Base-by-base conservation (phyloP, 2,888 invertebrate genomes). In the Ochropleura leucogaster region DNA sequence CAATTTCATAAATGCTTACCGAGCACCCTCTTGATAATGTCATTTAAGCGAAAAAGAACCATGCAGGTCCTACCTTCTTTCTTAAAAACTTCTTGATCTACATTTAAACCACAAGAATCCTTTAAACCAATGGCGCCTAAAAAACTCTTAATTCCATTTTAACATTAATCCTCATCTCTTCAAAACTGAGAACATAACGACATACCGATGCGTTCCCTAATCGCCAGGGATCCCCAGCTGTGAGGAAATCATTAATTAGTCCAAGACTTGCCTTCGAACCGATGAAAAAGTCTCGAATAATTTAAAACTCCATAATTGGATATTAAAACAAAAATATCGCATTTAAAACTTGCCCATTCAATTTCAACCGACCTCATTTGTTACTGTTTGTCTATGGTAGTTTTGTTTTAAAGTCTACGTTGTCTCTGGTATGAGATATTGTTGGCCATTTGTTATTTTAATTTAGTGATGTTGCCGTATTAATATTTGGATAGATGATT, bases 221-320 rank as follows among this genome's bases (percentile, higher is more conserved):
- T 87, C 88, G 90, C 68, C 90, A 91, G 74, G 92, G 90, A 89
- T 87, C 90, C 88, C 93, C 92, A 88, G 89, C 93, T 91, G 93
- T 89, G 92, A 92, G 91, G 91, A 92, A 92, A 94, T 94, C 96
- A 96, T 96, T 96, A 96, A 96, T 96, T 96, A 96, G 95, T 93
- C 90, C 92, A 88, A 89, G 89, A 92, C 90, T 93, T 94, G 92
- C 93, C 94, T 93, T 91, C 89, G 90, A 90, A 92, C 89, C 89
- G 92, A 92, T 91, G 91, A 93, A 94, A 94, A 93, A 92, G 91
- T 91, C 79, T 88, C 86, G 91, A 93, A 94, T 93, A 91, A 93
- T 93, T 93, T 91, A 90, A 89, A 91, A 89, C 91, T 90, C 89
- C 92, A 93, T 96, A 95, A 96, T 96, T 96, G 95, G 95, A 93